phyloP scores from a whole-genome alignment of 2,113 vertebrate species.

The Xenopus borealis region DNA sequence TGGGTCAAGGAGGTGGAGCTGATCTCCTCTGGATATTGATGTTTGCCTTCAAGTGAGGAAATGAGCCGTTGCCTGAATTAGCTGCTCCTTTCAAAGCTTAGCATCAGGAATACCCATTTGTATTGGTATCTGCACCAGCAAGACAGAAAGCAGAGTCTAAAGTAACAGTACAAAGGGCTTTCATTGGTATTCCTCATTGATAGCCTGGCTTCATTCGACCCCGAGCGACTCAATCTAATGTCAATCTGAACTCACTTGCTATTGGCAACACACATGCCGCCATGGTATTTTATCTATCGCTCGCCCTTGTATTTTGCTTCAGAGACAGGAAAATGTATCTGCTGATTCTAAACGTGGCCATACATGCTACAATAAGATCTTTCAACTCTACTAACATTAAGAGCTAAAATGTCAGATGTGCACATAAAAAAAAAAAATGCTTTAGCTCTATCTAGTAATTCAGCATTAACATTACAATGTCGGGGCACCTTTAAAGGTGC shows the following conservation, averaged over 20 bases:
- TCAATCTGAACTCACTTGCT: constrained; percentile 62
- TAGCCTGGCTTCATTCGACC: constrained; percentile 59
- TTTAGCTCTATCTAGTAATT: no score
- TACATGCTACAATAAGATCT: no score
- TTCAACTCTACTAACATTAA: no score
- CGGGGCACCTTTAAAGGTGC: no score
- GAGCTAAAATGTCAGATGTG: no score
- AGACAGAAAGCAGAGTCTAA: constrained; percentile 55
- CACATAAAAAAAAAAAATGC: no score
- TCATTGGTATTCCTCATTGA: constrained; percentile 73
- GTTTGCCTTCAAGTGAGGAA: constrained; percentile 71
- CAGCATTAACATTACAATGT: no score
- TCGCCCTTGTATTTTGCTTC: constrained; percentile 8
- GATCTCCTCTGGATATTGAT: constrained; percentile 73
- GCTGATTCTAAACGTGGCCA: no score
- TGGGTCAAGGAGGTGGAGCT: constrained; percentile 65
- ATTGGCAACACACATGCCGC: constrained; percentile 57
- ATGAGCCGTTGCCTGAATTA: constrained; percentile 67
- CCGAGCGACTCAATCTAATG: constrained; percentile 72
- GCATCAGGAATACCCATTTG: constrained; percentile 76
- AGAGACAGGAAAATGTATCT: constrained; percentile 1
- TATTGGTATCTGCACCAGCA: constrained; percentile 63
- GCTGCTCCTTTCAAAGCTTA: constrained; percentile 68
- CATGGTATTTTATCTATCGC: constrained; percentile 64
- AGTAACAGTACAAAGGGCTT: constrained; percentile 59